Conservation (phyloP, 2,113 vertebrate species). For the Polypterus bichir region DNA sequence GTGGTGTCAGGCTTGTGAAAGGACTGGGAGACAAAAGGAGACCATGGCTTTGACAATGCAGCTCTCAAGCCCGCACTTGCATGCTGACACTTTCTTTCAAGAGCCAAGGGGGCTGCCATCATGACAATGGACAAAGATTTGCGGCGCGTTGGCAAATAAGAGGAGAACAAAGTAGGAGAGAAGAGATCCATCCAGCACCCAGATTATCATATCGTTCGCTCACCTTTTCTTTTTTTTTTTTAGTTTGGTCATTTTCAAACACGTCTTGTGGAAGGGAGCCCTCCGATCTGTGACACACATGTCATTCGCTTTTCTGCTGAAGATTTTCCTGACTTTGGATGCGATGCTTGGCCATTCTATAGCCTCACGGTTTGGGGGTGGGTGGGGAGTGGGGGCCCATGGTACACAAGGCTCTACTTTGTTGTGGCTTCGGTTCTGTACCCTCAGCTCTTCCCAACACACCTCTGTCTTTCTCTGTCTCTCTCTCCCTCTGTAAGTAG, state of each 20-base stretch:
- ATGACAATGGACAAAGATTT: constrained; percentile 43
- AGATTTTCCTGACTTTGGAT: no score
- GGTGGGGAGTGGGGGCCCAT: background rate
- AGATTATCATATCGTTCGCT: constrained; percentile 42
- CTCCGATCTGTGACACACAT: no score
- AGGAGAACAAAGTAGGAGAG: constrained; percentile 42
- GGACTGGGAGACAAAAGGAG: constrained; percentile 50
- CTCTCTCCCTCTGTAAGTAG: background rate
- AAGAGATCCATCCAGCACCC: constrained; percentile 48
- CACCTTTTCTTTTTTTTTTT: constrained; percentile 47
- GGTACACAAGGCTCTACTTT: background rate
- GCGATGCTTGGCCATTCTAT: no score
- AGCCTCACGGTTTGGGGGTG: background rate
- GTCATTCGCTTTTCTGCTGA: background rate
- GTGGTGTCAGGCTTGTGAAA: constrained; percentile 27
- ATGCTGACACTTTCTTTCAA: constrained; percentile 49
- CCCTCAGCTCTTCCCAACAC: background rate
- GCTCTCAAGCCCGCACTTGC: constrained; percentile 40
- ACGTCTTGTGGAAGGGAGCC: no score
- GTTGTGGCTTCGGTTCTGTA: background rate
- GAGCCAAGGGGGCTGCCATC: constrained; percentile 45
- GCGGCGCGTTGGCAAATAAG: constrained; percentile 16
- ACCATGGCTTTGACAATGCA: constrained; percentile 50
- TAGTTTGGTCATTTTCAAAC: no score
- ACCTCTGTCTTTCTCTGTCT: background rate